phyloP scores from a whole-genome alignment of 2,888 invertebrate species.

The Leptogaster cylindrica region DNA sequence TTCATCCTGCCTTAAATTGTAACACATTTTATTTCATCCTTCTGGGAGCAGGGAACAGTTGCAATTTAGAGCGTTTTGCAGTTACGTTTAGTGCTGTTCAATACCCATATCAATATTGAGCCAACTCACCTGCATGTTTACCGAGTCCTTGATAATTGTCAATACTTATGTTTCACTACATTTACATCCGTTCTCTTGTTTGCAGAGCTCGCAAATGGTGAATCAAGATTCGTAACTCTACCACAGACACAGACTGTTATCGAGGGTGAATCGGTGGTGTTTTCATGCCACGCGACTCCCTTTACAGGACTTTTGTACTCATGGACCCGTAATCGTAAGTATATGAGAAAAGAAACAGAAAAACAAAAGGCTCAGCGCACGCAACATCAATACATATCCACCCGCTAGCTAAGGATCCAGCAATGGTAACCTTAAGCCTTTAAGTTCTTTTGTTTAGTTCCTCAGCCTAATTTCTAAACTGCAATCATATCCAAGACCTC shows the following conservation, averaged over 20 bases:
- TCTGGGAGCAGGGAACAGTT: too few species aligned
- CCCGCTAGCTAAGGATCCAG: background rate
- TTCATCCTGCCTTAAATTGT: too few species aligned
- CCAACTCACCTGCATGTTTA: too few species aligned
- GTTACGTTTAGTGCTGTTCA: too few species aligned
- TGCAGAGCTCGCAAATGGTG: constrained; percentile 40
- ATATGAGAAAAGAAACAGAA: background rate
- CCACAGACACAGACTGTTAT: constrained; percentile 59
- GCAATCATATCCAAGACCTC: background rate
- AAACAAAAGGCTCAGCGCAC: background rate
- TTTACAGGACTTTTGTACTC: constrained; percentile 55
- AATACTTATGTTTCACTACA: too few species aligned
- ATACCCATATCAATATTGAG: too few species aligned
- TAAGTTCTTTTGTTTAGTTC: constrained; percentile 5
- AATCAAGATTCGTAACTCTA: constrained; percentile 56
- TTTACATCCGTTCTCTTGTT: too few species aligned
- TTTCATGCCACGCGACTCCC: constrained; percentile 57
- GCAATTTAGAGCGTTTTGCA: too few species aligned
- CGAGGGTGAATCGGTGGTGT: constrained; percentile 58
- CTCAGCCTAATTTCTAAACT: constrained; percentile 16
- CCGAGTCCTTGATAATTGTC: too few species aligned
- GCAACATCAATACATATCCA: background rate
- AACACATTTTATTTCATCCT: too few species aligned
- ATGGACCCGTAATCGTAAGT: constrained; percentile 60
- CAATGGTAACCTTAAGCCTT: background rate